Evolutionary conservation across 2,888 invertebrate species (phyloP).

Genomic region (Eurois occulta): DNA sequence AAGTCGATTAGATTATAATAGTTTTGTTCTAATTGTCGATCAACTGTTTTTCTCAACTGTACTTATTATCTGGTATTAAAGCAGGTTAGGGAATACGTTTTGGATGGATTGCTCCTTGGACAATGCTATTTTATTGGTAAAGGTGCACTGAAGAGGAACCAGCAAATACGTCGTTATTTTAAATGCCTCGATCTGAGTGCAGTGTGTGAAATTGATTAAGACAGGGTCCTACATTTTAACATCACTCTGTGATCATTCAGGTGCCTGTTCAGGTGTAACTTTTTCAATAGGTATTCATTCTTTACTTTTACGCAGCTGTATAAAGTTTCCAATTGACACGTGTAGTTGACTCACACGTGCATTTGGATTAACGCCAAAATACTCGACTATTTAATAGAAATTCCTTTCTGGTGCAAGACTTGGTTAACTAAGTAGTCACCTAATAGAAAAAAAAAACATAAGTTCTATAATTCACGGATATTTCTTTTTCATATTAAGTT

Average conservation of each 20-base stretch:
- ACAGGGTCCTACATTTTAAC: background rate
- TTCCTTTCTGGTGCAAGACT: conserved; percentile 14
- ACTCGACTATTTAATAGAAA: conserved; percentile 4
- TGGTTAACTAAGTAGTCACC: background rate
- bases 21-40: background rate
- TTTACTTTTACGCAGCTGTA: conserved; percentile 1
- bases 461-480: background rate
- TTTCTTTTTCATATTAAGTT: background rate
- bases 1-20: conserved; percentile 15
- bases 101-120: too few relatives aligned
- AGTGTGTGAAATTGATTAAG: background rate
- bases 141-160: background rate
- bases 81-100: too few relatives aligned
- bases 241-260: background rate
- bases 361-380: conserved; percentile 35
- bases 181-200: too few relatives aligned
- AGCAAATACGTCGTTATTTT: background rate
- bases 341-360: conserved; percentile 24
- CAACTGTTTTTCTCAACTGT: conserved; percentile 10
- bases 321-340: conserved; percentile 26
- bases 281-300: conserved; percentile 9
- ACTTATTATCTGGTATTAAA: background rate
- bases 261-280: background rate
- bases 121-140: too few relatives aligned
- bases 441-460: background rate